Evolutionary conservation across 2,888 invertebrate species (phyloP).

Genomic region (Ochlodes sylvanus): DNA sequence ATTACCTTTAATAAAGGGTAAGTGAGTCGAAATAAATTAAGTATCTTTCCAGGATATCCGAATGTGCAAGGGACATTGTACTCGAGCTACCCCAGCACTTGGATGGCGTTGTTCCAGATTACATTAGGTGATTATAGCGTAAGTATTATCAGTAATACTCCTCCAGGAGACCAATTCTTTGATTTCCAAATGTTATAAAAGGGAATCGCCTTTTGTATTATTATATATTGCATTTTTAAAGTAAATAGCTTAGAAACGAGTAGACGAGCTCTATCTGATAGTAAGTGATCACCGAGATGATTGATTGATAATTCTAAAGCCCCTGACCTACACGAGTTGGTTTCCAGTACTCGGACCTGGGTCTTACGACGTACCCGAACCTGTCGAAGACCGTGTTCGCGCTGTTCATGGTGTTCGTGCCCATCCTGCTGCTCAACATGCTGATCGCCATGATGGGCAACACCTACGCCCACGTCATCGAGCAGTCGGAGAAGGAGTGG

Average conservation of each 20-base stretch:
- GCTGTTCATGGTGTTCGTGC: slow-evolving; percentile 98
- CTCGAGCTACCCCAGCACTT: slow-evolving; percentile 94
- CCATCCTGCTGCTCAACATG: slow-evolving; percentile 97
- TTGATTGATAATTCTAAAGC: no score
- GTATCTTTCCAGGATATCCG: slow-evolving; percentile 86
- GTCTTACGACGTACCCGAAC: slow-evolving; percentile 95
- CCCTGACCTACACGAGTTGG: no score
- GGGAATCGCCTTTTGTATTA: no score
- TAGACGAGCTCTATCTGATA: no score
- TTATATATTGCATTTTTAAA: no score
- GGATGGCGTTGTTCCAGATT: slow-evolving; percentile 99
- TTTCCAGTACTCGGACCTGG: slow-evolving; percentile 95
- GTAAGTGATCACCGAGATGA: no score
- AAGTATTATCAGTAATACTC: no score
- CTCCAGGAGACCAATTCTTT: no score
- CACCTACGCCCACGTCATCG: slow-evolving; percentile 98
- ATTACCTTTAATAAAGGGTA: no score
- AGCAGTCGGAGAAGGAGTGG: slow-evolving; percentile 99
- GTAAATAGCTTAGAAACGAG: no score
- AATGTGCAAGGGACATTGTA: slow-evolving; percentile 92
- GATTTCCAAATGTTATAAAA: no score
- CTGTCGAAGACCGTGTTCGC: slow-evolving; percentile 98
- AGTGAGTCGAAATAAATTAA: no score
- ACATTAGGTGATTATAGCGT: slow-evolving; percentile 99
- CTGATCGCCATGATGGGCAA: slow-evolving; percentile 99